These are phyloP conservation scores for Scophthalmus maximus DNA, from an alignment of 2,113 vertebrate species.

Conservation along the genomic window DNA sequence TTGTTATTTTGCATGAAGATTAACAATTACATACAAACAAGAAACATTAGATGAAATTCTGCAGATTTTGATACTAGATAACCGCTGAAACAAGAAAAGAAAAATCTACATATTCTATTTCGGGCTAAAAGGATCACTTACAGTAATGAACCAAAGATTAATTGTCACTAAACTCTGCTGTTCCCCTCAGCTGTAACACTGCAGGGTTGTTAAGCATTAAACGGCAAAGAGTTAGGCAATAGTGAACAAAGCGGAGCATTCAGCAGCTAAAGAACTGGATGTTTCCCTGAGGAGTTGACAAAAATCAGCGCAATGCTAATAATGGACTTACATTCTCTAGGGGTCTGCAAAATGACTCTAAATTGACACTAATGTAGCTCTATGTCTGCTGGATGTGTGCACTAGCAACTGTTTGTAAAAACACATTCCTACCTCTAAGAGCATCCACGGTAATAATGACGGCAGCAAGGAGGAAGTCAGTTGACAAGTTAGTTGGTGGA, in stretches of 20 bases:
- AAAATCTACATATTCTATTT: background rate
- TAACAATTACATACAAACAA: too few species aligned
- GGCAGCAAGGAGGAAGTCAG: too few species aligned
- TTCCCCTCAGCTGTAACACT: background rate
- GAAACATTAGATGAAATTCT: background rate
- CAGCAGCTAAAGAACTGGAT: constrained; percentile 1
- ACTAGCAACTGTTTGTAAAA: background rate
- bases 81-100: background rate
- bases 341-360: background rate
- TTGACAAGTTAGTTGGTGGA: too few species aligned
- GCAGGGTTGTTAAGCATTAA: background rate
- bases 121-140: background rate
- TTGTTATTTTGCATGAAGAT: too few species aligned
- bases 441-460: too few species aligned
- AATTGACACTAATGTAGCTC: background rate
- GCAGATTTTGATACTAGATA: background rate
- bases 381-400: background rate
- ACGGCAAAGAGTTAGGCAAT: background rate
- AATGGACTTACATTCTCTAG: background rate
- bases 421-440: background rate
- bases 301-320: background rate
- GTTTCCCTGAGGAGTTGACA: background rate
- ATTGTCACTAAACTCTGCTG: background rate
- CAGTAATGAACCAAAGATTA: background rate
- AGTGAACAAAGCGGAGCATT: background rate